Percentiles rank a stretch among this genome's conserved stretches.
These are phyloP conservation scores for Mus spretus DNA, from an alignment of 2,797 vertebrate genomes.

Conservation along the genomic window DNA sequence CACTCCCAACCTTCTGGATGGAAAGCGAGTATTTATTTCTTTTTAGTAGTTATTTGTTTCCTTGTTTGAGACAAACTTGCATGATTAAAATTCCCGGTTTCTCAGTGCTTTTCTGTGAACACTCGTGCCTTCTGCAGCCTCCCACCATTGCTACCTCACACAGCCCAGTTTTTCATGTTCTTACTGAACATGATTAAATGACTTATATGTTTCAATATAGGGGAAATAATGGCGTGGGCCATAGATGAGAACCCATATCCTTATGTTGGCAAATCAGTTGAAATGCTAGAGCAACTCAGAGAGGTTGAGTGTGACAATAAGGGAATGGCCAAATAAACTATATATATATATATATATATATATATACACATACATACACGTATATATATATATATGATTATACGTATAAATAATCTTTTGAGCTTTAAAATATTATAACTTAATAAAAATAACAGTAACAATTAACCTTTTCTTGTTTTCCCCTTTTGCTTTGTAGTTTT, in stretches of 20 bases:
- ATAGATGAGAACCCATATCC: neutral
- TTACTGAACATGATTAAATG: neutral
- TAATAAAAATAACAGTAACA: conserved; percentile 36
- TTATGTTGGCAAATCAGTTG: neutral
- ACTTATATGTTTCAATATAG: neutral
- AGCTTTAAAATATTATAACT: conserved; percentile 35
- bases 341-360: neutral
- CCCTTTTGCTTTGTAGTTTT: conserved; percentile 25
- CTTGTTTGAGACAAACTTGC: neutral
- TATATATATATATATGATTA: too few species aligned
- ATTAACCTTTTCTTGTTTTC: conserved; percentile 47
- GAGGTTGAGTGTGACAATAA: conserved; percentile 19
- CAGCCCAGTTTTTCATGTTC: neutral
- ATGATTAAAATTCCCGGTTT: neutral
- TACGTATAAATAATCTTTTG: neutral
- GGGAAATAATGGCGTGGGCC: neutral
- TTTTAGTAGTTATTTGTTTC: too few species aligned
- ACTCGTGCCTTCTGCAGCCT: neutral
- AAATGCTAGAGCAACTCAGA: neutral
- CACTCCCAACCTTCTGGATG: neutral
- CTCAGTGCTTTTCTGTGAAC: neutral
- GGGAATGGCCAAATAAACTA: neutral
- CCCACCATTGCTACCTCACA: neutral
- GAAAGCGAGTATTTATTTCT: neutral
- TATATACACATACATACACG: too few species aligned